Evolutionary conservation across 2,888 invertebrate species (phyloP), one percentile per base, ranked within the genome.

Genomic region (Calameuta filiformis): DNA sequence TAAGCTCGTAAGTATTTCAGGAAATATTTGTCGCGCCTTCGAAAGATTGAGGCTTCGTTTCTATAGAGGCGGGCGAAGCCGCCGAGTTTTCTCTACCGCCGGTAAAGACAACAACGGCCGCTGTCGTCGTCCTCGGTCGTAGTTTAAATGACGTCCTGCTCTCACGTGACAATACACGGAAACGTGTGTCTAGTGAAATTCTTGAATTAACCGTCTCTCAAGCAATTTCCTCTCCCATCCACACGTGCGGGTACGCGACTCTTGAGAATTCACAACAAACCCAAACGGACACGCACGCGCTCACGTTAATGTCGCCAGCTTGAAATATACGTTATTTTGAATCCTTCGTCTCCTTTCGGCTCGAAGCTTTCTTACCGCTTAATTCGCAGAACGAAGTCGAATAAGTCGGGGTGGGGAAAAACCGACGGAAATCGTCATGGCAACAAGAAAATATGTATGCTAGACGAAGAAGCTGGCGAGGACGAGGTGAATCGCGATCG

Each of bases 1-100:
- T 80, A 81, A 82, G 80, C 82, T 85, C 79, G 86, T 86, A 87
- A 86, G 86, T 84, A 83, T 68, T 3, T 1, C 9, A 23, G 56
- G 0, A 2, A 56, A 56, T 56, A 56, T 56, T 40, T 56, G 6
- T 56, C 15, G 56, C 9, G 56, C 23, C 23, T 23, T 56, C 9
- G 15, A 56, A 23, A 56, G 1, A 56, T 9, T 2, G 0, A 56
- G 56, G 56, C 23, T 15, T 15, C 6, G 56, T 56, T 56, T 23
- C 23, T 2, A 56, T 23, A 56, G 23, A 9, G 56, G 9, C 56
- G 23, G 40, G 1, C 15, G 40, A 56, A 9, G 56, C 23, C 23
- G 23, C 23, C 23, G 15, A 56, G 23, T 23, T 40, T 6, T 56
- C 56, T 9, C 23, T 56, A 9, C 56, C 56, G 56, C 56, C 56